Conservation (phyloP, 2,113 vertebrate genomes). For the Sinosuthora webbiana region DNA sequence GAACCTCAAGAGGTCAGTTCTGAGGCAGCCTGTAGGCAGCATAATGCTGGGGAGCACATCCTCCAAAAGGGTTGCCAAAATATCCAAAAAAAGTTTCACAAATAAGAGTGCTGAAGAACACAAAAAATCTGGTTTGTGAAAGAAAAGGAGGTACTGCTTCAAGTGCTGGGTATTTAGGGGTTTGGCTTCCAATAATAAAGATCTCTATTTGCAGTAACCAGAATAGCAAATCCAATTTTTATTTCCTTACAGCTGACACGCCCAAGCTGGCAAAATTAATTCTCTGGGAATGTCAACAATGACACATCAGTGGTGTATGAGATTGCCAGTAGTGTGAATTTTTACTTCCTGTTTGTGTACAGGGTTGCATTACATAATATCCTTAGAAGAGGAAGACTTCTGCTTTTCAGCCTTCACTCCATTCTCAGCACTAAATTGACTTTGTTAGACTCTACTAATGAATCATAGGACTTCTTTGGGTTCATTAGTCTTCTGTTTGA, state of each 20-base stretch:
- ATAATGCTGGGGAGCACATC: background rate
- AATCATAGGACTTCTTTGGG: background rate
- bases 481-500: background rate
- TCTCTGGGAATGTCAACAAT: background rate
- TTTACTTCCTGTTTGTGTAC: background rate
- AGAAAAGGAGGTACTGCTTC: background rate
- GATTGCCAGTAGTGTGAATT: background rate
- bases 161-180: background rate
- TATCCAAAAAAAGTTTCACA: background rate
- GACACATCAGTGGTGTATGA: background rate
- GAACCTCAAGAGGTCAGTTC: background rate
- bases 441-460: background rate
- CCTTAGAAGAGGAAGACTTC: background rate
- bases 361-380: background rate
- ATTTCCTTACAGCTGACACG: background rate
- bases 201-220: background rate
- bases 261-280: background rate
- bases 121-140: background rate
- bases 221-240: background rate
- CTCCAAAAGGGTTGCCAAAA: background rate
- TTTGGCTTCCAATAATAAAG: background rate
- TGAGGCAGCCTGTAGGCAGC: fast-evolving
- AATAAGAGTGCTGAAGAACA: background rate
- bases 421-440: background rate
- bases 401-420: background rate